Evolutionary conservation across 2,113 vertebrate genomes (phyloP), one percentile per base, ranked within the genome.

Genomic region (Hydrochoerus hydrochaeris): DNA sequence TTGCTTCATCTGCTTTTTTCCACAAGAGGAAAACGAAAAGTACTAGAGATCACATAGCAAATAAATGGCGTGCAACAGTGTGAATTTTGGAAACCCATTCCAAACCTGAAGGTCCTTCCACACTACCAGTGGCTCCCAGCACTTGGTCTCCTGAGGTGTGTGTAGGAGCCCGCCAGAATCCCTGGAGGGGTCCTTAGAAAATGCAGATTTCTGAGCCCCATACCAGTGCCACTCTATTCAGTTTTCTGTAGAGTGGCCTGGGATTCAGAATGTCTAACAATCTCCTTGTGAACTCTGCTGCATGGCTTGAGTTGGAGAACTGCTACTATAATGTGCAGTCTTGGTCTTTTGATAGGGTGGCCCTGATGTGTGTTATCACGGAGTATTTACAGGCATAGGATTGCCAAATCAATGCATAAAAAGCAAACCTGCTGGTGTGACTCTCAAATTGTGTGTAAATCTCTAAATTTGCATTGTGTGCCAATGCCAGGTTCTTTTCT

Each of bases 201-300:
- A 46, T 57, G 0, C 6, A 46, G 41, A 52, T 52, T 80, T 62
- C 92, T 62, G 67, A 38, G 84, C 19, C 26, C 84, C 19, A 41
- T 28, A 46, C 11, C 22, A 85, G n/a, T 7, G 38, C 28, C 69
- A 38, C 35, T 57, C 28, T n/a, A 9, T 22, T 44, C 26, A 57
- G 32, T 19, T 67, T 41, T 93, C 81, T 87, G 54, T 80, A 84
- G 19, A 22, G 46, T 1, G 12, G 38, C 46, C 52, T 35, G 32
- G 65, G 89, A 93, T 93, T 93, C 73, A 38, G 87, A 69, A 91
- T 67, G 46, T 58, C 7, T n/a, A 90, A 49, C 41, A 83, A 22
- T 58, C 49, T 90, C 49, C 60, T 88, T 41, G 32, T 0, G 16
- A 67, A 26, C 41, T n/a, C 60, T 30, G 38, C 13, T 57, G 14